Conservation (phyloP, 2,797 vertebrate species). For the Etheostoma perlongum region DNA sequence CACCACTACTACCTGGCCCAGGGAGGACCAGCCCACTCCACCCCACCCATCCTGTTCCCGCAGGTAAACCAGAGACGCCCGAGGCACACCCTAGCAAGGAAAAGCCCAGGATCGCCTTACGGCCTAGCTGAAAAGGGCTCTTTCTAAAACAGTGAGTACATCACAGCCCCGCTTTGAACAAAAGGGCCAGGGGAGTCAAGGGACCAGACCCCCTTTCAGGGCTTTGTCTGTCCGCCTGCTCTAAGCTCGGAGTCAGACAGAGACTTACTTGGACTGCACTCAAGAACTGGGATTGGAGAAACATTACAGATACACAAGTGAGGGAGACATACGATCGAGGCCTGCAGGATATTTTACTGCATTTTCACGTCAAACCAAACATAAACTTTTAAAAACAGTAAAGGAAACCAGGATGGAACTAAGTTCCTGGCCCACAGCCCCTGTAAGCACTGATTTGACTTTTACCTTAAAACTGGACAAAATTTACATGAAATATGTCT, state of each 20-base stretch:
- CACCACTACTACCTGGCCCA: slow-evolving; percentile 16
- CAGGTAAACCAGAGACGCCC: slow-evolving; percentile 82
- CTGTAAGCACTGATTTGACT: not conserved
- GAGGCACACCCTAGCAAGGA: slow-evolving; percentile 80
- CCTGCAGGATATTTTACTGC: not conserved
- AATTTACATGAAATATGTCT: not conserved
- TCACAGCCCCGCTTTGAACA: slow-evolving; percentile 71
- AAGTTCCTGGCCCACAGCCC: too few species aligned
- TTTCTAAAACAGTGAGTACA: slow-evolving; percentile 71
- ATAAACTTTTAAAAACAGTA: not conserved
- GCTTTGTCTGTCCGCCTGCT: slow-evolving; percentile 66
- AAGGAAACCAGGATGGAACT: not conserved
- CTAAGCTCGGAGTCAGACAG: slow-evolving; percentile 45
- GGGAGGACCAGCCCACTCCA: slow-evolving; percentile 28
- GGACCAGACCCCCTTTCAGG: slow-evolving; percentile 72
- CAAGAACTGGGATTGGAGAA: slow-evolving; percentile 54
- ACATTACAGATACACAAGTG: slow-evolving; percentile 14
- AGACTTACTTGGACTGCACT: slow-evolving; percentile 60
- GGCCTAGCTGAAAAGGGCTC: slow-evolving; percentile 81
- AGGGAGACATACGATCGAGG: slow-evolving; percentile 33
- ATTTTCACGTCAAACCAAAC: not conserved
- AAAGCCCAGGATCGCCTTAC: slow-evolving; percentile 83
- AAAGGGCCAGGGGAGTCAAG: slow-evolving; percentile 66
- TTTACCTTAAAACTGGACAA: not conserved
- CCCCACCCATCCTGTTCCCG: slow-evolving; percentile 70